phyloP scores from a whole-genome alignment of 2,113 vertebrate species.

The Tachysurus vachellii region DNA sequence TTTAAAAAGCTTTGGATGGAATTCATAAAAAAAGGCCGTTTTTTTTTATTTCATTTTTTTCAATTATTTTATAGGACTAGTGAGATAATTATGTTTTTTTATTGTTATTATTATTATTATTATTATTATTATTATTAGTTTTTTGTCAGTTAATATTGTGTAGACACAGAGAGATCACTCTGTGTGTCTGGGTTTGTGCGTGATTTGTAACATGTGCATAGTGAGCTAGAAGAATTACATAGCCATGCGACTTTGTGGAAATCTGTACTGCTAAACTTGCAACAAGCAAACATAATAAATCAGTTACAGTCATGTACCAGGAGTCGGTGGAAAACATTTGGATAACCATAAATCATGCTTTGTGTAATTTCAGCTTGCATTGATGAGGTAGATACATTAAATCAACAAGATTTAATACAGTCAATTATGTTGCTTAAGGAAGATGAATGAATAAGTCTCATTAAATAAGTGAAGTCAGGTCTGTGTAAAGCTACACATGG shows the following conservation, averaged over 20 bases:
- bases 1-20: slow-evolving; percentile 49
- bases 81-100: slow-evolving; percentile 9
- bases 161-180: background rate
- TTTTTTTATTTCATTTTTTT: slow-evolving; percentile 17
- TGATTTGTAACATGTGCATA: background rate
- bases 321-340: slow-evolving; percentile 21
- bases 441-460: slow-evolving; percentile 28
- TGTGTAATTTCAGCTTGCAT: slow-evolving; percentile 23
- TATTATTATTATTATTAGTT: background rate
- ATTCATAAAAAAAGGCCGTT: background rate
- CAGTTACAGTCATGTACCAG: slow-evolving; percentile 1
- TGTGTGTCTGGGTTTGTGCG: background rate
- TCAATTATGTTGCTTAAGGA: slow-evolving; percentile 40
- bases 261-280: background rate
- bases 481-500: background rate
- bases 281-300: slow-evolving; percentile 14
- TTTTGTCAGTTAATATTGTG: background rate
- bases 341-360: slow-evolving; percentile 44
- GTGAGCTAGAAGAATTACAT: background rate
- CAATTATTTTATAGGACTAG: background rate
- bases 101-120: too few relatives aligned
- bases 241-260: background rate
- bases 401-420: slow-evolving; percentile 49
- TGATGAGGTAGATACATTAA: slow-evolving; percentile 28
- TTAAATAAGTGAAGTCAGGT: slow-evolving; percentile 41